A percentile compares a stretch with the other conserved stretches of the same genome.
Conservation (phyloP, 2,888 invertebrate species). For the Latheticus oryzae region DNA sequence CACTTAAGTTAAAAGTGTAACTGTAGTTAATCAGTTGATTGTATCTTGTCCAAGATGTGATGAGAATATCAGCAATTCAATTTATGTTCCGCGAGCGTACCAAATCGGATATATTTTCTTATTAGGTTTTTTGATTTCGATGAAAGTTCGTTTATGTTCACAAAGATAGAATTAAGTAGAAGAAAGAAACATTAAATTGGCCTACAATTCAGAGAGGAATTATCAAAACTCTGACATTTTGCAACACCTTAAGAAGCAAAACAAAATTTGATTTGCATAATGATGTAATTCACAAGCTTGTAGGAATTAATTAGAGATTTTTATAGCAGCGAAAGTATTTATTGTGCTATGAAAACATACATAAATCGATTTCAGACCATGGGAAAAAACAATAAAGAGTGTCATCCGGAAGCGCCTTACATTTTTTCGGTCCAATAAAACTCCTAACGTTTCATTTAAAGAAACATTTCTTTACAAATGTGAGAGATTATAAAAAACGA, state of each 20-base stretch:
- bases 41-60: slow-evolving; percentile 22
- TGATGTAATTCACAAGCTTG: slow-evolving; percentile 22
- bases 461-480: no score
- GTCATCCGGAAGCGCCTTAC: no score
- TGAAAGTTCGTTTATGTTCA: slow-evolving; percentile 21
- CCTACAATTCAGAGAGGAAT: neutral
- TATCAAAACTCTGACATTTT: slow-evolving; percentile 25
- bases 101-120: slow-evolving; percentile 28
- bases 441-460: no score
- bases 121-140: slow-evolving; percentile 26
- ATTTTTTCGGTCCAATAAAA: no score
- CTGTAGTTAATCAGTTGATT: slow-evolving; percentile 25
- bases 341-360: no score
- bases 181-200: no score
- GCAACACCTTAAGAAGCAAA: slow-evolving; percentile 9
- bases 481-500: no score
- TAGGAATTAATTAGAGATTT: slow-evolving; percentile 29
- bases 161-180: no score
- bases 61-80: slow-evolving; percentile 26
- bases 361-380: no score
- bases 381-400: no score
- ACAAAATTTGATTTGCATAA: slow-evolving; percentile 26
- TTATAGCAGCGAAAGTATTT: no score
- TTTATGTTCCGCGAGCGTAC: slow-evolving; percentile 28
- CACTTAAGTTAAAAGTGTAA: slow-evolving; percentile 21